Base-by-base conservation (phyloP, 2,888 invertebrate genomes). In the Caenorhabditis sp. region DNA sequence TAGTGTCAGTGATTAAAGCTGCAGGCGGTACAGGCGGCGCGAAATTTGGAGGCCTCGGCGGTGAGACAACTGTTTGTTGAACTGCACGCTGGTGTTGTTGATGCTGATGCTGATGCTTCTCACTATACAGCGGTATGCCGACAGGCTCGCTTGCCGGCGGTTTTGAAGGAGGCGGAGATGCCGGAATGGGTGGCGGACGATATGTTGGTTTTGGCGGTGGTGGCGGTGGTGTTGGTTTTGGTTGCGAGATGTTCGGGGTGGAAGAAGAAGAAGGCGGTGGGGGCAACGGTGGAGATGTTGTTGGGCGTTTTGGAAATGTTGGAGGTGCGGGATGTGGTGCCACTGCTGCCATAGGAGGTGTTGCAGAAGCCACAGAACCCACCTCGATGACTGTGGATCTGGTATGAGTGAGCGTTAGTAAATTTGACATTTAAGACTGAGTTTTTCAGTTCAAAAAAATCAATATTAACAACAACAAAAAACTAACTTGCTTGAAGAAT, bases 11-110 rank as follows among this genome's bases (percentile, higher is more conserved):
- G 61, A 67, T 69, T 56, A 72, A 44, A 64, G 28, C 37, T 18
- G 58, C 69, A 80, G 83, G 83, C 70, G 85, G 85, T 53, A 79
- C 64, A 37, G 85, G 85, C 47, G 83, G 83, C 50, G 83, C 79
- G 13, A 83, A 83, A 62, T 58, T 74, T 51, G 79, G 81, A 18
- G 83, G 81, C 58, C 74, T 80, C 24, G 83, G 80, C 32, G 80
- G 68, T 37, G 72, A 56, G 72, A 64, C 72, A 40, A 55, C 35
- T 58, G 61, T 74, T 74, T 56, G 56, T 74, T 26, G 20, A 13
- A 20, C 11, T 40, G 40, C 60, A 47, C 51, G 28, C n/a, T n/a
- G n/a, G n/a, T n/a, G n/a, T n/a, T n/a, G n/a, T n/a, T n/a, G 67
- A 26, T 22, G 28, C 40, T 56, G 58, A 26, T 70, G 62, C 18